Conservation (phyloP, 1,140 invertebrate genomes). For the Orchesella cincta region DNA sequence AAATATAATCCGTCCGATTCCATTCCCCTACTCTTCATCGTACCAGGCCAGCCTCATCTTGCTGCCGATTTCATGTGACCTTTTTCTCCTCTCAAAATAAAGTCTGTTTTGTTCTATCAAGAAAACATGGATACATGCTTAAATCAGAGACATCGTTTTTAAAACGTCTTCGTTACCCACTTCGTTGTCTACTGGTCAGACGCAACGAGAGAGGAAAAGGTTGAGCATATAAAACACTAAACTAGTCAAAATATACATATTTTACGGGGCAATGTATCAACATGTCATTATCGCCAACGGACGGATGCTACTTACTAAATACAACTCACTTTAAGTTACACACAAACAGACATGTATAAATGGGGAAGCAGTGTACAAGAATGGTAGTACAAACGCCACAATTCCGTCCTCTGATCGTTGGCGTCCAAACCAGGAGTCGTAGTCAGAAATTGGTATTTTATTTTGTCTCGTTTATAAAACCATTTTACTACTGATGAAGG, state of each 20-base stretch:
- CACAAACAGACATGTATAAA: background rate
- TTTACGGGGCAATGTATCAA: conserved; percentile 7
- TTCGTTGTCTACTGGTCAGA: no score
- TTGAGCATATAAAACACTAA: no score
- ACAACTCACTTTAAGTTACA: background rate
- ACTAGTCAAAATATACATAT: conserved; percentile 19
- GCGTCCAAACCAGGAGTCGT: background rate
- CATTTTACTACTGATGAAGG: conserved; percentile 6
- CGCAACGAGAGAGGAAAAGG: no score
- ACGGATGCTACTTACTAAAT: background rate
- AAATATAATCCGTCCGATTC: conserved; percentile 5
- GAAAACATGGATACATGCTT: background rate
- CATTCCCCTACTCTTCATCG: conserved; percentile 11
- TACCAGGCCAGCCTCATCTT: conserved; percentile 16
- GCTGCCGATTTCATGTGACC: background rate
- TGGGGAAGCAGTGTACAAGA: background rate
- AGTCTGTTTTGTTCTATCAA: background rate
- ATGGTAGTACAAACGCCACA: background rate
- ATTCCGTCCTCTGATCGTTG: background rate
- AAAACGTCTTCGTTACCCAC: background rate
- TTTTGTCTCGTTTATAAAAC: conserved; percentile 1
- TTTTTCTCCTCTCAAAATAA: background rate
- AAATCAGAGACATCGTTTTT: background rate
- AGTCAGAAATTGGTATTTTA: conserved; percentile 28
- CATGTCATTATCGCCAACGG: conserved; percentile 24